A percentile compares a stretch with the other conserved stretches of the same genome.
phyloP scores from a whole-genome alignment of 2,797 vertebrate genomes.

The Hoplostethus atlanticus region DNA sequence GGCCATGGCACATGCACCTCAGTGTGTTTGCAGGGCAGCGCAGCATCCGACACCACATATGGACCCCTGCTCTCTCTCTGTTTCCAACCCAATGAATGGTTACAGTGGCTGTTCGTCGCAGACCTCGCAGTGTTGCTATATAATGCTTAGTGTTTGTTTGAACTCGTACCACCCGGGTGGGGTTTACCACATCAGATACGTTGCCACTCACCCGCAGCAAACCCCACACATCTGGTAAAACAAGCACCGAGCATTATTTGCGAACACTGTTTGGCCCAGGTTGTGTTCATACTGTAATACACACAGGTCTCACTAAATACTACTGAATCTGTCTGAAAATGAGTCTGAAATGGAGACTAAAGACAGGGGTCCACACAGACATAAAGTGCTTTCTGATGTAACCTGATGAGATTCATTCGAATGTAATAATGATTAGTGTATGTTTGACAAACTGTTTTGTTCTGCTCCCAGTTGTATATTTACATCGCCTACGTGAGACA shows the following conservation, averaged over 20 bases:
- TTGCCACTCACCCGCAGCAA: background rate
- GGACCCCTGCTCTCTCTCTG: slow-evolving; percentile 32
- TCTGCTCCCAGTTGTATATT: slow-evolving; percentile 51
- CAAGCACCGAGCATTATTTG: slow-evolving; percentile 19
- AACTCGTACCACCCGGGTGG: slow-evolving; percentile 2
- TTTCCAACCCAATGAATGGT: slow-evolving; percentile 26
- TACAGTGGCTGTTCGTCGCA: slow-evolving; percentile 30
- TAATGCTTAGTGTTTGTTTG: slow-evolving; percentile 41
- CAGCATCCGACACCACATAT: slow-evolving; percentile 42
- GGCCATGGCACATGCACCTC: slow-evolving; percentile 67
- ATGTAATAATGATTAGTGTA: slow-evolving; percentile 74
- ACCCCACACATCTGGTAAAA: slow-evolving; percentile 23
- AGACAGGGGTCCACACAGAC: slow-evolving; percentile 54
- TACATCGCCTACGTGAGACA: slow-evolving; percentile 56
- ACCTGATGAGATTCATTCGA: slow-evolving; percentile 68
- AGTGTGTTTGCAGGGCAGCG: slow-evolving; percentile 64
- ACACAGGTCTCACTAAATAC: slow-evolving; percentile 70
- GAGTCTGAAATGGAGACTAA: slow-evolving; percentile 59
- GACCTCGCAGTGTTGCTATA: slow-evolving; percentile 30
- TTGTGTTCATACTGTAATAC: slow-evolving; percentile 49
- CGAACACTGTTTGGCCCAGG: slow-evolving; percentile 46
- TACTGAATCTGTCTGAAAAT: slow-evolving; percentile 79
- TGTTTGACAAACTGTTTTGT: slow-evolving; percentile 21
- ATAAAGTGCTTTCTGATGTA: slow-evolving; percentile 61
- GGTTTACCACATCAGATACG: background rate